Evolutionary conservation across 2,888 invertebrate species (phyloP).

Genomic region (Drosophila conformis): DNA sequence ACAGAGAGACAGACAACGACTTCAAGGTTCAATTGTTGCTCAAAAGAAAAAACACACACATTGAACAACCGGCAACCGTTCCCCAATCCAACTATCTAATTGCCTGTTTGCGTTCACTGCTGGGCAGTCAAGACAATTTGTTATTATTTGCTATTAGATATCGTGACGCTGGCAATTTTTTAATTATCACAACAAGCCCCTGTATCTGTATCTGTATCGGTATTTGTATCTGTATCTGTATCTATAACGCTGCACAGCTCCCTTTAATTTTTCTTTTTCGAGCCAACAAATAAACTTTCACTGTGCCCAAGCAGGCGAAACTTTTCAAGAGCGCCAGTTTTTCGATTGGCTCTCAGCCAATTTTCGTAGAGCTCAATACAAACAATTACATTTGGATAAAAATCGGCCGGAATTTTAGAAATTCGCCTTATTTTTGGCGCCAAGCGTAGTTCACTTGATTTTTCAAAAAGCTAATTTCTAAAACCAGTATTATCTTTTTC

Average conservation of each 20-base stretch:
- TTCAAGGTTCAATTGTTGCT: constrained; percentile 74
- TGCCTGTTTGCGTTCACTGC: constrained; percentile 11
- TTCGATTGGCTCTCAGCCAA: constrained; percentile 37
- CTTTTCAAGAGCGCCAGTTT: constrained; percentile 19
- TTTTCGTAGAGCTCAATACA: neutral
- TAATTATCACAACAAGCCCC: constrained; percentile 64
- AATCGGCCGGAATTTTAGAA: neutral
- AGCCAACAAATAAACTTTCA: constrained; percentile 51
- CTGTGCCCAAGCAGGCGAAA: constrained; percentile 52
- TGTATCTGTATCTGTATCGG: constrained; percentile 33
- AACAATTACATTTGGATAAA: neutral
- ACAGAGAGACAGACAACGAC: constrained; percentile 20
- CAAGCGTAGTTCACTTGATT: neutral
- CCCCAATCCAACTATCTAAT: neutral
- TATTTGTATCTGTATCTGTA: constrained; percentile 15
- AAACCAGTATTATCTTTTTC: rapidly evolving
- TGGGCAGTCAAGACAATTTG: constrained; percentile 72
- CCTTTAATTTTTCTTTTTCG: constrained; percentile 35
- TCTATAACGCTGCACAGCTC: constrained; percentile 25
- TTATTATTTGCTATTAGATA: constrained; percentile 76
- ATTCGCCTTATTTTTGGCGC: neutral
- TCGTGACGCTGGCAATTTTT: constrained; percentile 73
- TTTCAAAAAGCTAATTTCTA: neutral
- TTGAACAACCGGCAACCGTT: neutral
- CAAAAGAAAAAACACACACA: constrained; percentile 43